A percentile compares a stretch with the other conserved stretches of the same genome.
Evolutionary conservation across 2,113 vertebrate genomes (phyloP).

Genomic region (Pan troglodytes): DNA sequence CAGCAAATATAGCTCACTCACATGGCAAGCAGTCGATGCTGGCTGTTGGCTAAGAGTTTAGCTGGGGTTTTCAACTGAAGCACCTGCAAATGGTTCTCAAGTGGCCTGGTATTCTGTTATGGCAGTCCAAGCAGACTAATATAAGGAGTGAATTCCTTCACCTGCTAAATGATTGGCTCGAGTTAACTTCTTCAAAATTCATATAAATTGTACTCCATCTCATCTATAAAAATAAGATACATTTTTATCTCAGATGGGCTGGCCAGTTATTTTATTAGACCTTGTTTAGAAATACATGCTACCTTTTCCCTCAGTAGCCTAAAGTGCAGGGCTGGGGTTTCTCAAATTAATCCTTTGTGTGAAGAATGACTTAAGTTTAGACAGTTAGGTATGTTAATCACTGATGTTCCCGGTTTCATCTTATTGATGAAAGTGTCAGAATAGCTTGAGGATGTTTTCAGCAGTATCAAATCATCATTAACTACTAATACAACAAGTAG

Average conservation of each 20-base stretch:
- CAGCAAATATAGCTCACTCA: background rate
- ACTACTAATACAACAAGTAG: background rate
- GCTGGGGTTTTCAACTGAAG: too few species aligned
- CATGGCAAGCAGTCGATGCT: background rate
- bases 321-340: background rate
- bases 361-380: slow-evolving; percentile 5
- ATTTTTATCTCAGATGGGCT: background rate
- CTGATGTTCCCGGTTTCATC: background rate
- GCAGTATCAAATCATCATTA: background rate
- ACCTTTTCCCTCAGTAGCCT: background rate
- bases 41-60: background rate
- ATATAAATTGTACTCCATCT: background rate
- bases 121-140: background rate
- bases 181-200: background rate
- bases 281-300: background rate
- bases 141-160: background rate
- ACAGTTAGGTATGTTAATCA: background rate
- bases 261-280: background rate
- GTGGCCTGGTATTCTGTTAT: background rate
- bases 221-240: background rate
- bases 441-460: background rate
- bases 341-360: background rate
- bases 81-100: background rate
- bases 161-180: background rate
- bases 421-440: background rate